These are phyloP conservation scores for Chaetura pelagica DNA, from an alignment of 2,113 vertebrate species.

Conservation along the genomic window DNA sequence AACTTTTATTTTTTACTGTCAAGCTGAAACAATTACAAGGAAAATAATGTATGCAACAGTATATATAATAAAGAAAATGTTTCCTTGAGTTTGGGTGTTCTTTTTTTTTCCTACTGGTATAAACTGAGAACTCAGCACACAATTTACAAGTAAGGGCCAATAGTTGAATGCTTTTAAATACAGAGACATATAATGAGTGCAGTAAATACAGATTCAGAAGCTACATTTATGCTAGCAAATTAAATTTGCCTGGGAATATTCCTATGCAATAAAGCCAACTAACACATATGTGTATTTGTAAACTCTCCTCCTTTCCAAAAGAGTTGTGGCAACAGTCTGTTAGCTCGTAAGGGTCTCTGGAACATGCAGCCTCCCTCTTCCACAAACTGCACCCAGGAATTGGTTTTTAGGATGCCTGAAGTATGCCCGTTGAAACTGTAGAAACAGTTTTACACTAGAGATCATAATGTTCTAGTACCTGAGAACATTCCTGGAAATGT, in stretches of 20 bases:
- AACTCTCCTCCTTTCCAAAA: neutral
- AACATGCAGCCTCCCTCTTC: neutral
- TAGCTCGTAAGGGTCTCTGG: neutral
- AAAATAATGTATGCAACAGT: neutral
- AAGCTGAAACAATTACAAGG: conserved; percentile 13
- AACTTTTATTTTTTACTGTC: neutral
- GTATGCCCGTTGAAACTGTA: fast-evolving
- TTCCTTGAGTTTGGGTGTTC: neutral
- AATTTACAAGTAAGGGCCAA: neutral
- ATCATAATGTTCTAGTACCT: neutral
- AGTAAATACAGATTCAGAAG: conserved; percentile 26
- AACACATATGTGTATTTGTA: neutral
- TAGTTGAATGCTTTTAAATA: conserved; percentile 42
- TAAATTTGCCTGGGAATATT: neutral
- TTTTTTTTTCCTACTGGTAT: conserved; percentile 9
- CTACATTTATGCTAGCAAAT: neutral
- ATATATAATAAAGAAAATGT: neutral
- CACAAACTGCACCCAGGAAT: neutral
- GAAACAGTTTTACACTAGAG: neutral
- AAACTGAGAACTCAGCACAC: neutral
- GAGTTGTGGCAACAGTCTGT: neutral
- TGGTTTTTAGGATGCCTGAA: neutral
- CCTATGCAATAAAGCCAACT: neutral
- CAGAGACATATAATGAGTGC: neutral
- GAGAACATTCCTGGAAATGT: neutral